Percentiles rank a stretch among this genome's conserved stretches.
Evolutionary conservation across 2,113 vertebrate species (phyloP).

Genomic region (Chelonoidis abingdonii): DNA sequence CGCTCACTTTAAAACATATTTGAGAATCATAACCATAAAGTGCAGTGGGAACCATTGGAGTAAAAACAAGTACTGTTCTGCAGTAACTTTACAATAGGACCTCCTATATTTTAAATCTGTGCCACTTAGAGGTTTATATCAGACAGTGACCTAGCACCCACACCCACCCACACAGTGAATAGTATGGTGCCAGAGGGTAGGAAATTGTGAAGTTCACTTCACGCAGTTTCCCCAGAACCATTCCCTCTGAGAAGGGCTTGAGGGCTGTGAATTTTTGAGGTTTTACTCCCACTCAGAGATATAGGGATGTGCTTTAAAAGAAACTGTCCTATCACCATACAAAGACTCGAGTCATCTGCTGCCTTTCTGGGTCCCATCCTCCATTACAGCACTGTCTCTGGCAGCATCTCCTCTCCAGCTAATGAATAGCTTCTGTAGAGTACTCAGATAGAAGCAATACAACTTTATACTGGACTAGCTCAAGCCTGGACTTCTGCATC

Average conservation of each 20-base stretch:
- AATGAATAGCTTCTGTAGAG: not conserved
- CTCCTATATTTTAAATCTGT: fast-evolving
- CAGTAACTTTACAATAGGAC: not conserved
- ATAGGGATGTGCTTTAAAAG: not conserved
- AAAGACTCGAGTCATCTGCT: not conserved
- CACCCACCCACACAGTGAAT: not conserved
- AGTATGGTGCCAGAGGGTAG: fast-evolving
- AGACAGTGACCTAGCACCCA: fast-evolving
- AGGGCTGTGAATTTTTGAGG: not conserved
- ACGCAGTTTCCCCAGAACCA: fast-evolving
- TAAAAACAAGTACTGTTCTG: not conserved
- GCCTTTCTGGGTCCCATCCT: not conserved
- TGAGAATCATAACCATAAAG: not conserved
- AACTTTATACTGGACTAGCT: not conserved
- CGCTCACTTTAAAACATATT: not conserved
- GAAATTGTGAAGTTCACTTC: not conserved
- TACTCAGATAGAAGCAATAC: not conserved
- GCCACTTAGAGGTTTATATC: fast-evolving
- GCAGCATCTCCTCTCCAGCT: not conserved
- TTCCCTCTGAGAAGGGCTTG: not conserved
- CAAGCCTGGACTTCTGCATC: fast-evolving
- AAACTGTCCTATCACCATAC: not conserved
- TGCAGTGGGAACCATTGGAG: not conserved
- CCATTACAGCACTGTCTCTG: not conserved
- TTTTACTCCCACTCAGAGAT: not conserved